A percentile compares a stretch with the other conserved stretches of the same genome.
Evolutionary conservation across 1,140 invertebrate genomes (phyloP).

Genomic region (Himalopsyche phryganea): DNA sequence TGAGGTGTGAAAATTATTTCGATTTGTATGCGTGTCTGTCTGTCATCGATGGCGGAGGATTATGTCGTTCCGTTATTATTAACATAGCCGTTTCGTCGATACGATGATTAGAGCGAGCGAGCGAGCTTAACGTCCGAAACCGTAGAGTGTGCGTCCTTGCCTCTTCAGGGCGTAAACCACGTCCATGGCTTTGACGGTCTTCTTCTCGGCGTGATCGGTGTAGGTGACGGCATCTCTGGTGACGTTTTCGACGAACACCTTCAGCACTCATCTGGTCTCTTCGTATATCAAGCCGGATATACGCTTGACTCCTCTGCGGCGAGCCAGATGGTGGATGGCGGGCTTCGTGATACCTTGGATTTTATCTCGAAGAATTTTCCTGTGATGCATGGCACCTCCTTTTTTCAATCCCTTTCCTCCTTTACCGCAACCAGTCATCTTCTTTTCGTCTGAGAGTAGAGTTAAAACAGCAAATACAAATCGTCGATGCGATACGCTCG

Average conservation of each 20-base stretch:
- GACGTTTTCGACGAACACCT: conserved; percentile 78
- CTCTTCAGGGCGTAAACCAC: conserved; percentile 82
- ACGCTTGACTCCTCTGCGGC: conserved; percentile 73
- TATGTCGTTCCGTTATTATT: no score
- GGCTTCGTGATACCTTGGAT: conserved; percentile 53
- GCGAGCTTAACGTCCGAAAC: conserved; percentile 58
- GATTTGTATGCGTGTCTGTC: no score
- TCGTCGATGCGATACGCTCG: no score
- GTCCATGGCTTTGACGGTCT: conserved; percentile 84
- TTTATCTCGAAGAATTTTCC: conserved; percentile 67
- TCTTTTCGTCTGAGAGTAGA: no score
- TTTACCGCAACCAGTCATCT: conserved; percentile 64
- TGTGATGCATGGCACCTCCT: conserved; percentile 67
- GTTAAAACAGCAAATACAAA: no score
- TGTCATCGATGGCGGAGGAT: no score
- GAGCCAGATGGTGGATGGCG: conserved; percentile 55
- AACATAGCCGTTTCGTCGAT: no score
- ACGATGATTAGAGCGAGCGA: no score
- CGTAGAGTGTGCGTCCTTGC: conserved; percentile 70
- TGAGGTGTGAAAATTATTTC: no score
- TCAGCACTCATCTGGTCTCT: conserved; percentile 54
- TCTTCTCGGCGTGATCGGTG: conserved; percentile 77
- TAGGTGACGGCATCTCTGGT: conserved; percentile 82
- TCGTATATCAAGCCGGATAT: conserved; percentile 41
- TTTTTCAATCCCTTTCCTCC: conserved; percentile 67